Evolutionary conservation across 2,888 invertebrate species (phyloP), one percentile per base, ranked within the genome.

Genomic region (Heliconius ethilla): DNA sequence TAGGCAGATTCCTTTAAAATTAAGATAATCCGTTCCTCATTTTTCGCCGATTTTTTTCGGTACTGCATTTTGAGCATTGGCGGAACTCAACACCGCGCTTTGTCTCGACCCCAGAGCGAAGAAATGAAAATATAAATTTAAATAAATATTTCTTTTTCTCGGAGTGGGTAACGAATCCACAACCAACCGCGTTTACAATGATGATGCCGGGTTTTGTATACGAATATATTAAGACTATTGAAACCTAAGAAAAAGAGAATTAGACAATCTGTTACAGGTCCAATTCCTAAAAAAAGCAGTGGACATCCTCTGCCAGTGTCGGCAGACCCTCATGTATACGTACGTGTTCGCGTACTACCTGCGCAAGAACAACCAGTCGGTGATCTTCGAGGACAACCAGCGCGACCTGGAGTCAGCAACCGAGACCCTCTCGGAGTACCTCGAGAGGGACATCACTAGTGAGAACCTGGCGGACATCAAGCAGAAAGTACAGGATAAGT

Each of bases 261-360:
- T n/a, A 59, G n/a, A 9, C 59, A 59, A 59, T 59, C 9, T n/a
- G 9, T 3, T 10, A 13, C 85, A 97, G 97, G 99, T 99, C 81
- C 99, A 99, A 96, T 99, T 99, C 94, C 95, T 99, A 86, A 98
- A 98, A 94, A 98, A 99, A 92, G 99, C 99, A 78, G 99, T 99
- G 87, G 99, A 99, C 94, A 99, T 98, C 90, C 95, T 99, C 80
- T 99, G 99, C 94, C 98, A 98, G 92, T 99, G 99, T 95, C 96
- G 99, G 83, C 99, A 99, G 93, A 99, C 99, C 27, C 95, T 99
- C 78, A 99, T 99, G 99, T 99, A 98, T 95, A 99, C 99, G 74
- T 99, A 99, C 92, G 99, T 99, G 84, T 99, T 99, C 96, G 99
- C 99, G 86, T 99, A 98, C 95, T 99, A 99, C 94, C 96, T 99